Base-by-base conservation (phyloP, 1,140 invertebrate genomes). In the Conus betulinus region DNA sequence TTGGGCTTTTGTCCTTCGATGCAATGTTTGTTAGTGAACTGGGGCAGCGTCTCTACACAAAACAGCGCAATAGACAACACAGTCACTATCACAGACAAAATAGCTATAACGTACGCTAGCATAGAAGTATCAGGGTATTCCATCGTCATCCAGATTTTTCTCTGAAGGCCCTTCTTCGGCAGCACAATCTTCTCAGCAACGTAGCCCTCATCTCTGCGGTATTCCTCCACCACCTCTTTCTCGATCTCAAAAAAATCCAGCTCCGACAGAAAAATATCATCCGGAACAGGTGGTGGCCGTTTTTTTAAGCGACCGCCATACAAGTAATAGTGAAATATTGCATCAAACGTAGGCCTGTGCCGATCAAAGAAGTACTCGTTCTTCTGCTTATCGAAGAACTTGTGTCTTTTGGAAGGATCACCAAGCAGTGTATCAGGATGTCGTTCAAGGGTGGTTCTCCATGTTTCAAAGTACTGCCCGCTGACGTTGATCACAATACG, bases 391-490 rank as follows among this genome's bases (percentile, higher is more conserved):
- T 95, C 95, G 89, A 93, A 95, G 91, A 92, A 95, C 89, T 93
- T 92, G 52, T 91, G 89, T 79, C 95, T 88, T 88, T 95, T 94
- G 74, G 92, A 76, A 8, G 94, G 93, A 89, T 94, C 98, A 91
- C 99, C 99, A 92, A 99, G 97, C 93, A 99, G 96, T 92, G 99
- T 99, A 96, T 99, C 98, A 93, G 99, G 99, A 96, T 99, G 99
- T 96, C 99, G 98, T 96, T 99, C 98, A 93, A 99, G 96, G 93
- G 99, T 99, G 95, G 98, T 97, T 93, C 99, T 97, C 96, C 99
- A 98, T 92, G 99, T 99, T 96, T 99, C 99, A 97, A 99, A 99
- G 96, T 98, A 97, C 96, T 99, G 97, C 92, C 99, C 99, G 96
- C 98, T 99, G 95, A 99, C 98, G 96, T 99, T 99, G 96, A 99